These are phyloP conservation scores for Zoanthus solanderi DNA, from an alignment of 92 coral and sea anemone genomes.

Conservation along the genomic window DNA sequence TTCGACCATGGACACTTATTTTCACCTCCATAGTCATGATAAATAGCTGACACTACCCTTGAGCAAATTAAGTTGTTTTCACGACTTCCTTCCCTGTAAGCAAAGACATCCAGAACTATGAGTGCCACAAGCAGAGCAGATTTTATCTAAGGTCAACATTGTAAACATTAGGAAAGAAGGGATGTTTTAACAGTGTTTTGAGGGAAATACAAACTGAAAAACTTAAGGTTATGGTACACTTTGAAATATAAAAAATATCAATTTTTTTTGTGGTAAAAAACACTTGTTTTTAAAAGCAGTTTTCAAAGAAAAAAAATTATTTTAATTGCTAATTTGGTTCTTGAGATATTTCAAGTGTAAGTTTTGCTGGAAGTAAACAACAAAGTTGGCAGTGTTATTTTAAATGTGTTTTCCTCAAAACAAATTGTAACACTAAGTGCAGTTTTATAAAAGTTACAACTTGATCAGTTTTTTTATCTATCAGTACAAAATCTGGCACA, in stretches of 20 bases:
- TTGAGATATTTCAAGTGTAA: constrained; percentile 5
- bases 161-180: background rate
- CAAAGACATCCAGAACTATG: background rate
- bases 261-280: background rate
- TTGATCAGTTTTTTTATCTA: too few relatives aligned
- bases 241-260: constrained; percentile 4
- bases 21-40: constrained; percentile 19
- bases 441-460: too few relatives aligned
- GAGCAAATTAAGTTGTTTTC: background rate
- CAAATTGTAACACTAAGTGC: background rate
- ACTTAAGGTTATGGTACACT: background rate
- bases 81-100: constrained; percentile 14
- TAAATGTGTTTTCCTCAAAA: constrained; percentile 3
- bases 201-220: constrained; percentile 10
- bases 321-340: constrained; percentile 1
- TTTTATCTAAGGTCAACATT: background rate
- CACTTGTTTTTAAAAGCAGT: too few relatives aligned
- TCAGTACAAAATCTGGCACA: too few relatives aligned
- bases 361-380: constrained; percentile 1
- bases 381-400: constrained; percentile 7
- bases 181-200: background rate
- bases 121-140: background rate
- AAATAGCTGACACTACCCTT: constrained; percentile 10
- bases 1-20: constrained; percentile 18
- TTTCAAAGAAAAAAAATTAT: too few relatives aligned